Evolutionary conservation across 2,797 vertebrate species (phyloP).

Genomic region (Capromys pilorides): DNA sequence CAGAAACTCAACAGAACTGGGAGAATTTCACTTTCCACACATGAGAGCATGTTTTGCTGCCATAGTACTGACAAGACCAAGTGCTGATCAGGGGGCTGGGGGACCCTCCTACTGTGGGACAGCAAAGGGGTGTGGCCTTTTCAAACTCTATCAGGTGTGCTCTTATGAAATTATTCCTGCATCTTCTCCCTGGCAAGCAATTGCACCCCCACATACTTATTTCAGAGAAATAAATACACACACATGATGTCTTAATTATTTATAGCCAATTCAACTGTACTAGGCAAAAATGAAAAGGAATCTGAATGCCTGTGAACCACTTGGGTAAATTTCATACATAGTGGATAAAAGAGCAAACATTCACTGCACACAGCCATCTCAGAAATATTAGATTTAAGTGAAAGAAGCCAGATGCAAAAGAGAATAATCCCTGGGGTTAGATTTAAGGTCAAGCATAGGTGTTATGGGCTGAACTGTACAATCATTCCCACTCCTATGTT

Average conservation of each 20-base stretch:
- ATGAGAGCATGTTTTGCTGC: not conserved
- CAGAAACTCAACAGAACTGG: not conserved
- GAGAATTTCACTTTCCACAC: not conserved
- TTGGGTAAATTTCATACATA: not conserved
- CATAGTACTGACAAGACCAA: not conserved
- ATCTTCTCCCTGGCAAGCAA: not conserved
- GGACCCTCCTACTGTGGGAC: not conserved
- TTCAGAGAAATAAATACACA: not conserved
- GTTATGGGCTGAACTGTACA: not conserved
- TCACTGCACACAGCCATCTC: not conserved
- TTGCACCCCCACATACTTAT: not conserved
- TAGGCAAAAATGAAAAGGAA: not conserved
- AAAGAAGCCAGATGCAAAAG: not conserved
- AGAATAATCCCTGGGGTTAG: not conserved
- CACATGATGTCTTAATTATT: not conserved
- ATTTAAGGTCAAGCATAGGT: not conserved
- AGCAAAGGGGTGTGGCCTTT: not conserved
- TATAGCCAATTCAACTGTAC: not conserved
- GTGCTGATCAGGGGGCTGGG: not conserved
- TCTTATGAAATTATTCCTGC: not conserved
- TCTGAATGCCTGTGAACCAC: not conserved
- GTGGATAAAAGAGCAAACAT: not conserved
- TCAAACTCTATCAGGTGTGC: not conserved
- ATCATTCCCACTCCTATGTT: no score
- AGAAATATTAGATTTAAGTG: not conserved